Base-by-base conservation (phyloP, 2,888 invertebrate genomes). In the Shargacucullia verbasci region DNA sequence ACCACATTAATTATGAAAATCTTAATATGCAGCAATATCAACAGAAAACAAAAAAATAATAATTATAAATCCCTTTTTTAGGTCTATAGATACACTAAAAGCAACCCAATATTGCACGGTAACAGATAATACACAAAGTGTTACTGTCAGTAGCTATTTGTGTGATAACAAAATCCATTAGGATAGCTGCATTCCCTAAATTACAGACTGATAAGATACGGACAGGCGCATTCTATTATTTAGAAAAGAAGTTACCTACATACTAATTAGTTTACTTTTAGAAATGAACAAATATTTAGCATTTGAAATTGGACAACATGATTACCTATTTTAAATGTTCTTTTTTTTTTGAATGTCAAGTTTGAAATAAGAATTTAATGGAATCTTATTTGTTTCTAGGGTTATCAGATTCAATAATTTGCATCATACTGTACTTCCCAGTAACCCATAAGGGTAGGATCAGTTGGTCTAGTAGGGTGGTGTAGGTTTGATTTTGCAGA, bases 91-190 rank as follows among this genome's bases (percentile, higher is more conserved):
- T 41, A 13, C 4, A 31, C n/a, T 29, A 12, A 27, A 41, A 41
- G 27, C 8, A 41, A 5, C 2, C 13, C 13, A 6, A 7, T 13
- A 13, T n/a, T 25, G 49, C 13, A 48, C 0, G 47, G 34, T 4
- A 46, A 49, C 40, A 54, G 63, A 60, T 63, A 58, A 59, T 38
- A 46, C 7, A 39, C 2, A 40, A n/a, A 29, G 38, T 41, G 14
- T 56, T 38, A 50, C 46, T 37, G 20, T 44, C 40, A 5, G 29
- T 35, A 55, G 41, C 47, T 44, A 52, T 69, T 59, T 35, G n/a
- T 43, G 33, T 47, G 66, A 62, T 70, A 66, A 70, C 31, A 29
- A 41, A 20, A 56, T 39, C 46, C 74, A 73, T 73, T 73, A 73
- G 64, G 39, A 48, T 41, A 52, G 34, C 37, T 7, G 35, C 58